phyloP scores from a whole-genome alignment of 64 coral and sea anemone genomes.

The Montipora efflorescens region DNA sequence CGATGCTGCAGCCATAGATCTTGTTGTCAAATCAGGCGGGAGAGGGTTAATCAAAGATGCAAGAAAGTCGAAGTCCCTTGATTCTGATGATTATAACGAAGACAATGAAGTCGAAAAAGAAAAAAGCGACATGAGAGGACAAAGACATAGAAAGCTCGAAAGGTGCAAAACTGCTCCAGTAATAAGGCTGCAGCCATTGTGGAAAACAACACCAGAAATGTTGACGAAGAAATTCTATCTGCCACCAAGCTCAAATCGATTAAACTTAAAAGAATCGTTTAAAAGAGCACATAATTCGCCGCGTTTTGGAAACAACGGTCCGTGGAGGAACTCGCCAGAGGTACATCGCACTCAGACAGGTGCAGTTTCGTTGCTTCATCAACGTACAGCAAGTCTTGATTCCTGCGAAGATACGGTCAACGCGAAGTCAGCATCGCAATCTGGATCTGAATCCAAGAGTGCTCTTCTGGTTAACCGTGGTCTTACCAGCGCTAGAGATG shows the following conservation, averaged over 20 bases:
- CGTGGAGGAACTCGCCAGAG: not conserved
- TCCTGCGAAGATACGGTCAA: not conserved
- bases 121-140: not conserved
- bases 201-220: slow-evolving; percentile 67
- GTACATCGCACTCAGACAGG: not conserved
- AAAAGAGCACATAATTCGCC: not conserved
- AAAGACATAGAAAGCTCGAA: slow-evolving; percentile 71
- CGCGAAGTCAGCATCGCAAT: not conserved
- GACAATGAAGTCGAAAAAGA: not conserved
- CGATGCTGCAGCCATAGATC: not conserved
- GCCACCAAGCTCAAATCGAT: slow-evolving; percentile 41
- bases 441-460: not conserved
- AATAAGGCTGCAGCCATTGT: slow-evolving; percentile 50
- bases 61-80: not conserved
- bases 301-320: not conserved
- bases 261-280: not conserved
- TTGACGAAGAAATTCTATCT: slow-evolving; percentile 48
- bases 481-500: not conserved
- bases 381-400: not conserved
- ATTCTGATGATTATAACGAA: not conserved
- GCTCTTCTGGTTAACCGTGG: not conserved
- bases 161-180: slow-evolving; percentile 79
- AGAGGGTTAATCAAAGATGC: not conserved
- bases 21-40: not conserved
- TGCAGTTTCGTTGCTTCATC: not conserved